Base-by-base conservation (phyloP, 1,140 invertebrate species). In the Eulimnadia texana region DNA sequence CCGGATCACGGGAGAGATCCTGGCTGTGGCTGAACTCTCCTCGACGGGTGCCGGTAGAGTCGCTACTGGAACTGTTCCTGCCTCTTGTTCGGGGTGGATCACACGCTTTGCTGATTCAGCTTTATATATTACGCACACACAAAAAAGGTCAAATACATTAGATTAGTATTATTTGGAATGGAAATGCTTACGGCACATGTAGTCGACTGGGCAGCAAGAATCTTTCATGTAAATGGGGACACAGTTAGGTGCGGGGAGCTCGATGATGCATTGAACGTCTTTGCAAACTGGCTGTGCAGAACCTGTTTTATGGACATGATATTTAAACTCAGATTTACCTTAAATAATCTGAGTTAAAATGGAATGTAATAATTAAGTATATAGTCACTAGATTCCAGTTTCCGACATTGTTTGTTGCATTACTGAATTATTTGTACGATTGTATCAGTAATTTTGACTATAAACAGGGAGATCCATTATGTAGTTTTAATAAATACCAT, bases 231-330 rank as follows among this genome's bases (percentile, higher is more conserved):
- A 63, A 0, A 63, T 29, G 6, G 62, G 62, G 10, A 60, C 62
- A 27, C 62, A 63, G 24, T 33, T 28, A 42, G 33, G 33, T 3
- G 22, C 27, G 2, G 27, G 55, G 3, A 23, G 27, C 9, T 57
- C 25, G 0, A 52, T n/a, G 11, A 54, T 2, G 50, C 62, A 63
- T n/a, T 50, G 50, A 23, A 20, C 50, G 16, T 57, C 56, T 0
- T 49, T 50, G 24, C 62, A 63, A n/a, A 56, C 57, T 0, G 57
- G 58, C n/a, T n/a, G n/a, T n/a, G n/a, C n/a, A n/a, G n/a, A n/a
- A n/a, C 42, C 60, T 54, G 2, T 19, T 56, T 56, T 24, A n/a
- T n/a, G n/a, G 3, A 6, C 11, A 23, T 57, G 28, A 0, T n/a
- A n/a, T n/a, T n/a, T 16, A 42, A 42, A 42, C 6, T 42, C 33